Base-by-base conservation (phyloP, 2,113 vertebrate species). In the Passerina amoena region DNA sequence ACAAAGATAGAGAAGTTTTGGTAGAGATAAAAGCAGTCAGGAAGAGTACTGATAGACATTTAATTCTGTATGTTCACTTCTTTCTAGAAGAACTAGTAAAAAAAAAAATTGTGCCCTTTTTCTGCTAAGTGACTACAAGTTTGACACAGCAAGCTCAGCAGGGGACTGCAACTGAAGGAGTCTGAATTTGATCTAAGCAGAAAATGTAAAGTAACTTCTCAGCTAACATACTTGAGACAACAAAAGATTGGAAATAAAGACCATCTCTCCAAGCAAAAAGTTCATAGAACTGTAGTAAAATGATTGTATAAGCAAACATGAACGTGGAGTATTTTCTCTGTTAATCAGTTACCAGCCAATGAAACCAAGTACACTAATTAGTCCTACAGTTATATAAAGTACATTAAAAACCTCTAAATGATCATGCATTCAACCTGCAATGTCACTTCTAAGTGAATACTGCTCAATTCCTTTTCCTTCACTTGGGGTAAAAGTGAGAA, bases 241-340 rank as follows among this genome's bases (percentile, higher is more conserved):
- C n/a, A 69, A 11, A 70, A 80, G 33, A 60, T 30, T 82, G 77
- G 86, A 94, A 92, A 60, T 82, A 91, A 90, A 68, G 97, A 98
- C 98, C 97, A 98, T 97, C 94, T 98, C 98, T 98, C 98, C 95
- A 98, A 98, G 97, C 98, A 98, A 98, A 98, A 96, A 80, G 94
- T 97, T 98, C 96, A 86, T 4, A 90, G 86, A 95, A 85, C 51
- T 70, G 73, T 30, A 75, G 53, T 81, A 76, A 85, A 97, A 85
- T 83, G 60, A 96, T 81, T 81, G 92, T 37, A 76, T 90, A 96
- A 82, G 70, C 90, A 94, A 91, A 97, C 97, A 91, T 15, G 31
- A 95, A 93, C 79, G 96, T 78, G 95, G 72, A 86, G 47, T 96
- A 79, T 94, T 69, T 94, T 70, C 88, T 56, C 86, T 97, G 78